These are phyloP conservation scores for Eubasilissa splendida DNA, from an alignment of 2,888 invertebrate species.

Conservation along the genomic window DNA sequence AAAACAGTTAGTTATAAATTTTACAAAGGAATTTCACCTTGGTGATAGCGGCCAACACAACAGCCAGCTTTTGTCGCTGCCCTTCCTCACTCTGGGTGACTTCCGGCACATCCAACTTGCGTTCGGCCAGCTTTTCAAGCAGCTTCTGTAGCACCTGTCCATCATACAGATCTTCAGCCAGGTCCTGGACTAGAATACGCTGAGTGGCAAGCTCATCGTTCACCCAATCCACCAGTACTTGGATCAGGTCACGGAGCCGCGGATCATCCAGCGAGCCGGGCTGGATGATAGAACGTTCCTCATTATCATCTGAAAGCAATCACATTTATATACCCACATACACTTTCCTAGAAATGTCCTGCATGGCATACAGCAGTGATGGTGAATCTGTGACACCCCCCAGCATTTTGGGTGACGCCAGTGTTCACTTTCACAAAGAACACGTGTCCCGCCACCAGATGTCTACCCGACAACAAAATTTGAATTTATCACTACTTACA, in stretches of 20 bases:
- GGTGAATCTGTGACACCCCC: no score
- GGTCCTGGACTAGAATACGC: slow-evolving; percentile 96
- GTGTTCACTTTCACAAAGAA: background rate
- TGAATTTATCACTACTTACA: no score
- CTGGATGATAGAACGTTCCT: slow-evolving; percentile 96
- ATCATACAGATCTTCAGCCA: slow-evolving; percentile 98
- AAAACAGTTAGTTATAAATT: no score
- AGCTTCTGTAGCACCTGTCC: slow-evolving; percentile 88
- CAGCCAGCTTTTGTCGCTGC: slow-evolving; percentile 93
- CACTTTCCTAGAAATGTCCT: no score
- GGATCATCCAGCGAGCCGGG: slow-evolving; percentile 90
- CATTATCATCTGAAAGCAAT: slow-evolving; percentile 89
- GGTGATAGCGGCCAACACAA: slow-evolving; percentile 92
- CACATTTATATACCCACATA: background rate
- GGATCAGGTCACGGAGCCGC: slow-evolving; percentile 87
- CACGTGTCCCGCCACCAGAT: no score
- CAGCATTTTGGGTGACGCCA: background rate
- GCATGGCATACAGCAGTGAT: no score
- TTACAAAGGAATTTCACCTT: slow-evolving; percentile 70
- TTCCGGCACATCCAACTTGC: slow-evolving; percentile 96
- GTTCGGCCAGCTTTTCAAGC: slow-evolving; percentile 88
- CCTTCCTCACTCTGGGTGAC: slow-evolving; percentile 99
- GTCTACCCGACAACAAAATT: no score
- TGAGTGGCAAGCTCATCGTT: slow-evolving; percentile 97
- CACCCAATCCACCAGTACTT: slow-evolving; percentile 96